phyloP scores from a whole-genome alignment of 1,140 invertebrate genomes.

The Diorhabda carinulata region DNA sequence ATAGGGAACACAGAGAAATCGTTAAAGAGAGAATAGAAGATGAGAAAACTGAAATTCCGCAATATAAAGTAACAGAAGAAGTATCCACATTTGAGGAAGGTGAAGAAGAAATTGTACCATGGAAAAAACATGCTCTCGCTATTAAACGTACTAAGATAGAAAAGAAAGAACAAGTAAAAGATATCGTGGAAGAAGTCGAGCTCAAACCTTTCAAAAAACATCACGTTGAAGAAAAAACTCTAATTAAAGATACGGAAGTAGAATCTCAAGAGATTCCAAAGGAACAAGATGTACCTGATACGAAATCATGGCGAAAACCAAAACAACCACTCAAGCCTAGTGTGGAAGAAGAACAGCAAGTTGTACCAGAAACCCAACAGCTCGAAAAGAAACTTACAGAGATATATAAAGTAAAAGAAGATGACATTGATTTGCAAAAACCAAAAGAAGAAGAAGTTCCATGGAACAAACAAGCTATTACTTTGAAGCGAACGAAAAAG shows the following conservation, averaged over 20 bases:
- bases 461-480: conserved; percentile 50
- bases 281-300: conserved; percentile 8
- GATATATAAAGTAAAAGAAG: not conserved
- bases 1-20: conserved; percentile 35
- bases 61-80: conserved; percentile 31
- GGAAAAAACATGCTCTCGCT: conserved; percentile 46
- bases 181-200: conserved; percentile 18
- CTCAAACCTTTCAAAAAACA: conserved; percentile 6
- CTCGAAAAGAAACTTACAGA: not conserved
- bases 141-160: conserved; percentile 46
- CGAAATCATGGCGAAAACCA: conserved; percentile 25
- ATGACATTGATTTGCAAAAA: not conserved
- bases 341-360: conserved; percentile 18
- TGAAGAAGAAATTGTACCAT: conserved; percentile 39
- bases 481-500: conserved; percentile 46
- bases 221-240: conserved; percentile 39
- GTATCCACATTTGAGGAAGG: conserved; percentile 27
- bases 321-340: conserved; percentile 4
- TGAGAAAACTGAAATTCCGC: conserved; percentile 28
- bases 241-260: not conserved
- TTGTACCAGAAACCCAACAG: not conserved
- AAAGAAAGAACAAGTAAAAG: conserved; percentile 35
- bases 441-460: conserved; percentile 32
- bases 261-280: too few species aligned
- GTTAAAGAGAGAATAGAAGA: conserved; percentile 47